Evolutionary conservation across 2,113 vertebrate species (phyloP).

Genomic region (Lasiurus borealis): DNA sequence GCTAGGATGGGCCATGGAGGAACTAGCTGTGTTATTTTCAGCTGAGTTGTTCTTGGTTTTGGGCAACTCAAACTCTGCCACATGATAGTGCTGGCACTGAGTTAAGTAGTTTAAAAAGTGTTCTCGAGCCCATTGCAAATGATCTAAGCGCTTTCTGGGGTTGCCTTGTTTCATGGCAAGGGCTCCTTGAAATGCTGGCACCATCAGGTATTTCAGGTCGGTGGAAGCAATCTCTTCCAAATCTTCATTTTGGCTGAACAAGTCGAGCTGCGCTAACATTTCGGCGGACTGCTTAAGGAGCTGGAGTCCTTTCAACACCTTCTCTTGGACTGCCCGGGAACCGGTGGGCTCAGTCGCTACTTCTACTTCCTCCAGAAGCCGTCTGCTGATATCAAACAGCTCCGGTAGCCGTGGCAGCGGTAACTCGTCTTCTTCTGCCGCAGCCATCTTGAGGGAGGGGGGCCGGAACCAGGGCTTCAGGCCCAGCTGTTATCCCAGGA

Average conservation of each 20-base stretch:
- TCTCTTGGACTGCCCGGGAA: conserved; percentile 88
- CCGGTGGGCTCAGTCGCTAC: conserved; percentile 83
- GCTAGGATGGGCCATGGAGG: conserved; percentile 74
- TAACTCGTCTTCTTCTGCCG: conserved; percentile 71
- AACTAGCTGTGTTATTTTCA: not conserved
- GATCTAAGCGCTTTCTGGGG: conserved; percentile 87
- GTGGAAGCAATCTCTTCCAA: conserved; percentile 94
- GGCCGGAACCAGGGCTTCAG: not conserved
- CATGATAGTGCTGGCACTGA: conserved; percentile 89
- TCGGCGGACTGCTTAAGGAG: conserved; percentile 88
- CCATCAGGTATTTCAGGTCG: conserved; percentile 92
- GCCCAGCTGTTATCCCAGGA: not conserved
- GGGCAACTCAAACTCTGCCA: conserved; percentile 89
- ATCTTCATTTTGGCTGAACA: conserved; percentile 96
- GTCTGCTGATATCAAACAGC: conserved; percentile 90
- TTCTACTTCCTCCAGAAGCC: conserved; percentile 91
- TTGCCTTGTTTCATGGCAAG: conserved; percentile 91
- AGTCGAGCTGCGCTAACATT: conserved; percentile 89
- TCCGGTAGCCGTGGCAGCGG: conserved; percentile 87
- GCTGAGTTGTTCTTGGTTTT: not conserved
- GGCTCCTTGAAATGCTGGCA: conserved; percentile 92
- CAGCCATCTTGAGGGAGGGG: conserved; percentile 81
- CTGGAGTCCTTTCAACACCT: conserved; percentile 88
- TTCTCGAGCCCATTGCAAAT: conserved; percentile 88
- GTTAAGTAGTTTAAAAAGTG: conserved; percentile 91